Conservation (phyloP, 2,888 invertebrate species). For the Callyntrura guangdongensis region DNA sequence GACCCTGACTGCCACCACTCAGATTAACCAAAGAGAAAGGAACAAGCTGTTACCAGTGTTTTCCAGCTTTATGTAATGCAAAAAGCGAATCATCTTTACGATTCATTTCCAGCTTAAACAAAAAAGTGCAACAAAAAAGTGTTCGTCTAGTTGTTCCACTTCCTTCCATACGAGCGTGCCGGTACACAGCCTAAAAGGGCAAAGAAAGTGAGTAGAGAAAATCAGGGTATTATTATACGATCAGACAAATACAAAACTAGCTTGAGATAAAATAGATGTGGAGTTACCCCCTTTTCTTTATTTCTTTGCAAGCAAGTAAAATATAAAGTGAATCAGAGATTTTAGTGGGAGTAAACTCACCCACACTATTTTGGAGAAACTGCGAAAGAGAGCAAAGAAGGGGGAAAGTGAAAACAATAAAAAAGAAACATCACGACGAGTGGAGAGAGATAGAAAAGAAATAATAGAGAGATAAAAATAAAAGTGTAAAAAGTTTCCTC, state of each 20-base stretch:
- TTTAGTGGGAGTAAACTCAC: slow-evolving; percentile 27
- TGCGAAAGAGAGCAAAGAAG: neutral
- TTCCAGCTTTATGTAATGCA: slow-evolving; percentile 69
- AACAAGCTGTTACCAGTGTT: slow-evolving; percentile 79
- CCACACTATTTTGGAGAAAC: slow-evolving; percentile 23
- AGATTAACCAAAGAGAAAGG: slow-evolving; percentile 49
- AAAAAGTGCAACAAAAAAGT: slow-evolving; percentile 4
- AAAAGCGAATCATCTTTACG: slow-evolving; percentile 66
- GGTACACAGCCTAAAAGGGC: neutral
- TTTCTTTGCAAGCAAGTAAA: slow-evolving; percentile 5
- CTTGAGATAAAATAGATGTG: slow-evolving; percentile 28
- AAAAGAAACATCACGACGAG: slow-evolving; percentile 38
- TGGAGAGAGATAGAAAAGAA: slow-evolving; percentile 23
- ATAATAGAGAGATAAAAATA: slow-evolving; percentile 55
- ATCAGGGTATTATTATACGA: slow-evolving; percentile 54
- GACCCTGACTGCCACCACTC: neutral
- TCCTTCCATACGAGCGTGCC: too few species aligned
- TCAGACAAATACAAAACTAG: slow-evolving; percentile 55
- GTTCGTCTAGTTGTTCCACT: neutral
- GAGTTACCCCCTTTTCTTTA: slow-evolving; percentile 40
- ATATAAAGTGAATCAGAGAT: slow-evolving; percentile 40
- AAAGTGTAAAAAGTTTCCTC: slow-evolving; percentile 40
- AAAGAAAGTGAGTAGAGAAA: neutral
- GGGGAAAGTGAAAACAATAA: slow-evolving; percentile 46
- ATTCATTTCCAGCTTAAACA: slow-evolving; percentile 66